Conservation (phyloP, 2,113 vertebrate species). For the Geothlypis trichas region DNA sequence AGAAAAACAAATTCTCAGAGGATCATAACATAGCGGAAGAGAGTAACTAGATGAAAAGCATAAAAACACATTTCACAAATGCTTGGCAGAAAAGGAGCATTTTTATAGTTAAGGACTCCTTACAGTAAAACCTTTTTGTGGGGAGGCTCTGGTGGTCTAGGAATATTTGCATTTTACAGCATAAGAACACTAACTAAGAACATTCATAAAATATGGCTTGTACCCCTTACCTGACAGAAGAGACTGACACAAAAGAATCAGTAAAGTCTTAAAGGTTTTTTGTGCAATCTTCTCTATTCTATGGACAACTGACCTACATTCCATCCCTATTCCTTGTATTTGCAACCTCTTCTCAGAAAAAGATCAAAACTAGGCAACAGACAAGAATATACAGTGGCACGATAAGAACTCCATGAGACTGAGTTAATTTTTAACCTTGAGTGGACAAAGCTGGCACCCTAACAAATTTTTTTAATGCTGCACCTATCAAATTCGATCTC, state of each 20-base stretch:
- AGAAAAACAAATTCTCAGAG: background rate
- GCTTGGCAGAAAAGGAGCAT: background rate
- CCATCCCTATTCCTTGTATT: background rate
- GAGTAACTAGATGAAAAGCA: background rate
- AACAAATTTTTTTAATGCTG: background rate
- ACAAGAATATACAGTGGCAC: accelerated
- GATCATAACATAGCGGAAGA: background rate
- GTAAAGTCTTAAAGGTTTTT: background rate
- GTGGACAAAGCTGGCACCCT: background rate
- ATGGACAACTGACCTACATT: background rate
- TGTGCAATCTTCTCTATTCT: background rate
- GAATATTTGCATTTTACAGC: background rate
- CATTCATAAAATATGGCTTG: background rate
- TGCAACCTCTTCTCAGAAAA: background rate
- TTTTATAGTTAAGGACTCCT: background rate
- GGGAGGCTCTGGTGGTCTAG: background rate
- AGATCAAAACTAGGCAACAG: background rate
- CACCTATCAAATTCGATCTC: background rate
- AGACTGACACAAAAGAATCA: background rate
- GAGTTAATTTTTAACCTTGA: background rate
- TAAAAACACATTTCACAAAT: background rate
- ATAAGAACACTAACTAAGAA: background rate
- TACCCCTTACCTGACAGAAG: background rate
- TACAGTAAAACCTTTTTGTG: background rate
- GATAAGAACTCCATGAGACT: background rate